Evolutionary conservation across 2,797 vertebrate genomes (phyloP), one percentile per base, ranked within the genome.

Genomic region (Oceanodroma leucorhoa): DNA sequence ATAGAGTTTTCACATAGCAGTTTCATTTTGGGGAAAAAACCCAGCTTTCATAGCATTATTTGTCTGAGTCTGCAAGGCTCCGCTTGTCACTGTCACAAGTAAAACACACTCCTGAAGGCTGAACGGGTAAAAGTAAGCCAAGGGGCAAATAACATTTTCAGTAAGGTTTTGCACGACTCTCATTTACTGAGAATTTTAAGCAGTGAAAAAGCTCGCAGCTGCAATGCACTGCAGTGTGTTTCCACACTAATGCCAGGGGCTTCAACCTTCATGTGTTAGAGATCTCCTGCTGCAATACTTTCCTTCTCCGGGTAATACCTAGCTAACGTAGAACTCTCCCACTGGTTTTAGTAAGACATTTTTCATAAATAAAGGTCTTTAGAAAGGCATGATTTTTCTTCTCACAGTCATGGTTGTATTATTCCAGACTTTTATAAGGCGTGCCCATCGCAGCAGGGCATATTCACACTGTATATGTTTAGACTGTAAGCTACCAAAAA

Each of bases 391-490:
- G 23, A n/a, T 32, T 78, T 64, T 45, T 45, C 36, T 77, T 69
- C 23, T 79, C 20, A 38, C 9, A 24, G 16, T 81, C 36, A 32
- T 50, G 32, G 22, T 30, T 81, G 18, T 45, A 34, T 62, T 75
- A 62, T 55, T 65, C 5, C 45, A 73, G 45, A 29, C n/a, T 65
- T 82, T 22, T 41, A 30, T 41, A 60, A 51, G 14, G 12, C 7
- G 8, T 41, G 9, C 10, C 34, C 22, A 13, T 53, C 0, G 0
- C 40, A 38, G 38, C 36, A 73, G 40, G 40, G 16, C 12, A 11
- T 26, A n/a, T 43, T 76, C n/a, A 45, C 16, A 14, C n/a, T 58
- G 26, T 45, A 3, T 43, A 21, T 21, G 11, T 83, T 89, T 50
- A 72, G 43, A 24, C 9, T 70, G 54, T 43, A 64, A 79, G 53